Base-by-base conservation (phyloP, 2,113 vertebrate genomes). In the Nycticryphes semicollaris region DNA sequence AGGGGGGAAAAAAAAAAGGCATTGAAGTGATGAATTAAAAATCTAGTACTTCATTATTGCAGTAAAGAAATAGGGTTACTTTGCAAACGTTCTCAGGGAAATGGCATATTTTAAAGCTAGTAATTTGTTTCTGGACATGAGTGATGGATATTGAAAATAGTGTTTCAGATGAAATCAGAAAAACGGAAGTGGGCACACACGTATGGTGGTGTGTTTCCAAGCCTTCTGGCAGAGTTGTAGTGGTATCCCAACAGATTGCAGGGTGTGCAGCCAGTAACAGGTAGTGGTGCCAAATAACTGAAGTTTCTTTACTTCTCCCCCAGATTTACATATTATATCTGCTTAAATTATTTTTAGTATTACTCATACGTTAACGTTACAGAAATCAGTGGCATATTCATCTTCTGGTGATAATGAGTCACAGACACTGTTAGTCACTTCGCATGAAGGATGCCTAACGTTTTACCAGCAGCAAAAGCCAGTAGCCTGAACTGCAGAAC, bases 371-470 rank as follows among this genome's bases (percentile, higher is more conserved):
- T 70, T 84, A 83, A 72, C 64, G 4, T 87, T 70, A 66, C 70
- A 82, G 63, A 91, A 79, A 51, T 90, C 41, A 48, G 50, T 1
- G 2, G 66, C n/a, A 21, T 45, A 83, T 85, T 97, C 95, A 96
- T 95, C 68, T 94, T 85, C 90, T 95, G 96, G 70, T 97, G 94
- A 94, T 87, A 67, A 33, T 97, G 95, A 97, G 62, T 97, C 97
- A 96, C 73, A 84, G 69, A 18, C 51, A 51, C n/a, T 69, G 69
- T 93, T 89, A 84, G 90, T 96, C 88, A 91, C 51, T 84, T 57
- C 50, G 31, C 25, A 18, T 50, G 54, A 74, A 67, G 86, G 43
- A n/a, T 76, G 84, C 62, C 37, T 89, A 80, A 43, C 13, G 11
- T 67, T 91, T 63, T 54, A 57, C 22, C 70, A 82, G 68, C 53